Evolutionary conservation across 1,140 invertebrate species (phyloP).

Genomic region (Lanistes nyassanus): DNA sequence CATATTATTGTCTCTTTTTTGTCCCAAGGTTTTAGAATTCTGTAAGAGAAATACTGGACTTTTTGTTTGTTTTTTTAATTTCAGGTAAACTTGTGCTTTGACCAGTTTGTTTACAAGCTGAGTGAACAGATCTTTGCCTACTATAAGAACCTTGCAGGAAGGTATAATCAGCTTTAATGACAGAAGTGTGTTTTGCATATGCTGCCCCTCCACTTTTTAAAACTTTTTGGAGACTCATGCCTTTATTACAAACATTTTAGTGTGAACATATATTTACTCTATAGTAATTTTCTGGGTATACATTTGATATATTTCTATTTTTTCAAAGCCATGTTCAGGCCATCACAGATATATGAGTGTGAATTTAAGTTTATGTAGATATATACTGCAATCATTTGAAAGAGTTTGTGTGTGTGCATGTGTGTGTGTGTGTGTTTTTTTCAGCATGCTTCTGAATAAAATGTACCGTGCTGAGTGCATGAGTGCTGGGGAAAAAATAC

Average conservation of each 20-base stretch:
- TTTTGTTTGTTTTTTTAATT: constrained; percentile 25
- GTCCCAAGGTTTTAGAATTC: not conserved
- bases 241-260: too few relatives aligned
- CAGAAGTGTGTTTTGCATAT: not conserved
- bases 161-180: constrained; percentile 60
- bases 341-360: too few relatives aligned
- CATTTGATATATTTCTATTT: too few relatives aligned
- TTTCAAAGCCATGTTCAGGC: too few relatives aligned
- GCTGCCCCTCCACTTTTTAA: too few relatives aligned
- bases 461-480: constrained; percentile 95
- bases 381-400: too few relatives aligned
- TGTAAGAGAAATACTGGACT: not conserved
- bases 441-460: constrained; percentile 95
- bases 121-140: constrained; percentile 98
- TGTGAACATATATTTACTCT: too few relatives aligned
- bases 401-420: too few relatives aligned
- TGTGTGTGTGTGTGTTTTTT: constrained; percentile 42
- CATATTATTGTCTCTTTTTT: too few relatives aligned
- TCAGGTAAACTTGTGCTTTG: constrained; percentile 96
- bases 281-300: too few relatives aligned
- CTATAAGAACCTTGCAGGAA: constrained; percentile 96
- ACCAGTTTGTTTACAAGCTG: constrained; percentile 99
- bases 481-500: constrained; percentile 77
- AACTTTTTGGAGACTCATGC: too few relatives aligned
- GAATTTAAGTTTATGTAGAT: too few relatives aligned